Evolutionary conservation across 2,113 vertebrate species (phyloP).

Genomic region (Chaetodon auriga): DNA sequence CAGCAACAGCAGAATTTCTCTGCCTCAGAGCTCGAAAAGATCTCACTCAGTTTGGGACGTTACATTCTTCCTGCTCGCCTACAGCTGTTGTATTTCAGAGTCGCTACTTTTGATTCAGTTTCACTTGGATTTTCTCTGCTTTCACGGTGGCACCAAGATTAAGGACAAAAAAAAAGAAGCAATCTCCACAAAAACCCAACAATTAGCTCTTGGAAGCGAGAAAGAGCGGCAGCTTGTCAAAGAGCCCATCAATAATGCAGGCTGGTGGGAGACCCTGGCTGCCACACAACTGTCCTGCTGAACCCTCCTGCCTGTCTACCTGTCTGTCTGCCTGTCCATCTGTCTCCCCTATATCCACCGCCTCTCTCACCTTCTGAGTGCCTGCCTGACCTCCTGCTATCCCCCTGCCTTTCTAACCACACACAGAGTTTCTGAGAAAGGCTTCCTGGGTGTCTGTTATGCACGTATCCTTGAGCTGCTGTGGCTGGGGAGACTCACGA

Average conservation of each 20-base stretch:
- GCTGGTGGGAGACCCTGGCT: slow-evolving; percentile 71
- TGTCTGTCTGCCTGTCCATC: slow-evolving; percentile 62
- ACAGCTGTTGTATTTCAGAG: not conserved
- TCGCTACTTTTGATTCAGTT: not conserved
- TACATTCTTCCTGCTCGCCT: not conserved
- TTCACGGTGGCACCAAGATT: slow-evolving; percentile 4
- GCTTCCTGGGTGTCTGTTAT: not conserved
- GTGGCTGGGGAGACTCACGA: not conserved
- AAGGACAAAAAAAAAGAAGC: slow-evolving; percentile 29
- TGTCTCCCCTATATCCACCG: slow-evolving; percentile 16
- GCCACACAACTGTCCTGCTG: slow-evolving; percentile 48
- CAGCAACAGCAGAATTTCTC: not conserved
- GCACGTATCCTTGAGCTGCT: slow-evolving; percentile 18
- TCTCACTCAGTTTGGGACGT: not conserved
- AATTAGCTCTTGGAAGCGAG: slow-evolving; percentile 68
- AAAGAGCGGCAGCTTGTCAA: slow-evolving; percentile 70
- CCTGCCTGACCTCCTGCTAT: slow-evolving; percentile 15
- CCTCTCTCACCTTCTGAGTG: slow-evolving; percentile 3
- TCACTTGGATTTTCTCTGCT: not conserved
- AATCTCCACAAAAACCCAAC: slow-evolving; percentile 54
- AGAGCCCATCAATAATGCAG: slow-evolving; percentile 85
- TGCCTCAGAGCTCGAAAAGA: not conserved
- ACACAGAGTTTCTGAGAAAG: slow-evolving; percentile 3
- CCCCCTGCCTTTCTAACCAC: not conserved
- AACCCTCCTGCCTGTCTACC: slow-evolving; percentile 54